Percentiles rank a stretch among this genome's conserved stretches.
Conservation (phyloP, 92 coral and sea anemone genomes). For the Phymanthus crucifer region DNA sequence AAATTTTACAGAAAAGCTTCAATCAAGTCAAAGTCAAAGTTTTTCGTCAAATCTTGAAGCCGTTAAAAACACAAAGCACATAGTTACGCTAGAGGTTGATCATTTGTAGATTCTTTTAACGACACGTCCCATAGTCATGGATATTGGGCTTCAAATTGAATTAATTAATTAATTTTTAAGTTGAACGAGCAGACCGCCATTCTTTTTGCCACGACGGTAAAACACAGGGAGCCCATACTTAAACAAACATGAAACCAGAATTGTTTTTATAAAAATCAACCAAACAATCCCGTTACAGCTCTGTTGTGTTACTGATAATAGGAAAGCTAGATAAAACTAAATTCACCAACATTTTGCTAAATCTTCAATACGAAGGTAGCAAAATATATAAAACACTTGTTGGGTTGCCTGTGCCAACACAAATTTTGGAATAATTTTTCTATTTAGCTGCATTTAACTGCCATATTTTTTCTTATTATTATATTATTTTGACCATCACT, state of each 20-base stretch:
- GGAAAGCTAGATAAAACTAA: too few relatives aligned
- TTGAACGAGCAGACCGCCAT: not conserved
- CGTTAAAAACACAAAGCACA: too few relatives aligned
- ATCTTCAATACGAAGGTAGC: not conserved
- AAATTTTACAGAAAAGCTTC: not conserved
- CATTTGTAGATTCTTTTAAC: too few relatives aligned
- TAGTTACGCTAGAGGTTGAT: too few relatives aligned
- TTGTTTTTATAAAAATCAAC: too few relatives aligned
- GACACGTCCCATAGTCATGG: too few relatives aligned
- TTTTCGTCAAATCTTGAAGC: too few relatives aligned
- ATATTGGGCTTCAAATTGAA: too few relatives aligned
- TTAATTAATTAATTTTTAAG: not conserved
- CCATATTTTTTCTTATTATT: not conserved
- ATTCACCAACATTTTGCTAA: too few relatives aligned
- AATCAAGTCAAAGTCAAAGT: not conserved
- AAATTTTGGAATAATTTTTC: not conserved
- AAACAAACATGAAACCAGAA: not conserved
- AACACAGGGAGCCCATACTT: conserved; percentile 3
- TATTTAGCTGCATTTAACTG: not conserved
- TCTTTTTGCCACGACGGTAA: not conserved
- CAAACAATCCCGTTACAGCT: too few relatives aligned
- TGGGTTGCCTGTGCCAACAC: not conserved
- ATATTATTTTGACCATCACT: not conserved
- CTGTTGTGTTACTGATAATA: too few relatives aligned
- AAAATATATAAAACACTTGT: too few relatives aligned